Base-by-base conservation (phyloP, 2,888 invertebrate genomes). In the Sialis fuliginosa region DNA sequence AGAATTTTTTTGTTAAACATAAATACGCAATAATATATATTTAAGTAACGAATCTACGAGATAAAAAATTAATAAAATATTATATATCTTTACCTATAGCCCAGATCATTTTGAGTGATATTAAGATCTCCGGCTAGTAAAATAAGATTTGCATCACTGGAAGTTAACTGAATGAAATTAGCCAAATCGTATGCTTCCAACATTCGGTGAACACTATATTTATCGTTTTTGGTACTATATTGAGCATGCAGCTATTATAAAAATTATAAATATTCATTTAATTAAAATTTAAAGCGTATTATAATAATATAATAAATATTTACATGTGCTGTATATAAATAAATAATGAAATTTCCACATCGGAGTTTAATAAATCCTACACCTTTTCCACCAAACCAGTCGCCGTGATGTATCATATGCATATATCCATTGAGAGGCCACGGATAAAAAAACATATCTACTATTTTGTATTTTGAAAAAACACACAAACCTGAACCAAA, bases 331-430 rank as follows among this genome's bases (percentile, higher is more conserved):
- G 86, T 81, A 64, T 95, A 97, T 48, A 97, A 69, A 65, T 95
- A 85, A 46, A 97, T 69, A 45, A 70, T 68, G 52, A 78, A 69
- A 49, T 81, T 77, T 33, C 77, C 70, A 49, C 79, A 70, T 54
- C 75, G 71, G 40, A 91, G 72, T 56, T 77, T 75, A 59, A 88
- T 89, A 22, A 92, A 66, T 2, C 89, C 91, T 39, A 92, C 79
- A 9, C 91, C 93, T 71, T 98, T 98, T 5, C 96, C 96, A 37
- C 93, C 96, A 66, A 92, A 97, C 98, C 98, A 98, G 64, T 98
- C 98, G 1, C 92, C 97, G 62, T 97, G 97, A 52, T 90, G 88
- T 51, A 95, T 69, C 68, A 90, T 87, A 68, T 95, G 88, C 40
- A 93, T 84, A 61, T 95, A 97, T 4, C 98, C 98, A 68, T 98